Evolutionary conservation across 2,797 vertebrate species (phyloP), one percentile per base, ranked within the genome.

Genomic region (Gambusia yucatana): DNA sequence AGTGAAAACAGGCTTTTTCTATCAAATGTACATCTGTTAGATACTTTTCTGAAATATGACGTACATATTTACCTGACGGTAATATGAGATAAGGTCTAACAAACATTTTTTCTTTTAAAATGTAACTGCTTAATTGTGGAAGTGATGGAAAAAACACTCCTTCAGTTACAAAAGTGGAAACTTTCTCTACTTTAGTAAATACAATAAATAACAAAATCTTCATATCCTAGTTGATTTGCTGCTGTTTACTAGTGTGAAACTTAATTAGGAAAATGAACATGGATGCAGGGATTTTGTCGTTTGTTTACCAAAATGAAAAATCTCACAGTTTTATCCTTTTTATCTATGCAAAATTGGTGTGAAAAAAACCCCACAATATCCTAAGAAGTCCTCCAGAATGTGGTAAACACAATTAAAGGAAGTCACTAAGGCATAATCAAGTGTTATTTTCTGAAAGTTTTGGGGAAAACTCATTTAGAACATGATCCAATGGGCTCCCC

Each of bases 341-440:
- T 69, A 82, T 83, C 79, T 84, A 33, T 55, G 65, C 72, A 82
- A 65, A 75, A 75, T 80, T 88, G 79, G 76, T 77, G 70, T 77
- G 28, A 79, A 76, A 22, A 22, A 50, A 46, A 14, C 13, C 36
- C 3, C 82, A 73, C 33, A 77, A 25, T 10, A 44, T 6, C 11
- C 41, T 36, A 63, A n/a, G 59, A 82, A 71, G 61, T 8, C 48
- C 55, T 77, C 65, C 28, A 73, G 30, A 65, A 48, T 77, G 77
- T 0, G 47, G 80, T 86, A 87, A 89, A 90, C 85, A 89, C 71
- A 87, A 84, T 86, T 84, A 84, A 76, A 73, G 73, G 14, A 80
- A 70, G 41, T 80, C 81, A 84, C 76, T 82, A 70, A 82, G 30
- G 30, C 72, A 73, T 77, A 44, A 43, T 81, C 87, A 80, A 63